Evolutionary conservation across 2,113 vertebrate species (phyloP), one percentile per base, ranked within the genome.

Genomic region (Urocynchramus pylzowi): DNA sequence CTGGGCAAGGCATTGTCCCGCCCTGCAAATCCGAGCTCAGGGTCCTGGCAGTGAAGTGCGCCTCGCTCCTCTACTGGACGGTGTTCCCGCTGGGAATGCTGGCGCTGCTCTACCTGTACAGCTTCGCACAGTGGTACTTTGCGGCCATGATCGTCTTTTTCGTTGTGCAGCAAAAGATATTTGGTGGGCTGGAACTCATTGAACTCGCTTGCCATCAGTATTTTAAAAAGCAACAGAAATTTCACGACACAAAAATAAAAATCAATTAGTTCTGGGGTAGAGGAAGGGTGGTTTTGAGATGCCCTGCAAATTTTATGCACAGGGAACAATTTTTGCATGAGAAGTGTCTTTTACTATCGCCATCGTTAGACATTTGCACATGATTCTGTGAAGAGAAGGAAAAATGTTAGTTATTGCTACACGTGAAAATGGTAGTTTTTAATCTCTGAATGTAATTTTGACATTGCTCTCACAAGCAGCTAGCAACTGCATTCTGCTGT

Each of bases 1-100:
- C 98, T 0, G 98, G 98, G 2, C 94, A 98, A 9, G 92, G 98
- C 8, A 87, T 87, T 1, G 93, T 99, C 50, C 99, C 99, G 0
- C 99, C 99, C 1, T 99, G 99, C 73, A 99, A 99, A 97, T 98
- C 99, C 10, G 99, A 99, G 97, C 96, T 98, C 95, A 98, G 99
- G 52, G 99, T 99, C 83, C 65, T 97, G 8, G 87, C 97, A 4
- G 98, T 99, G 84, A 99, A 99, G 95, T 98, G 97, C 1, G 94
- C 98, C 19, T 99, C 99, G 0, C 97, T 99, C 19, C 93, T 99
- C 3, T 99, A 99, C 71, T 99, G 99, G 99, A 99, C 95, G 9
- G 47, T 93, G 83, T 99, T 99, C 95, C 98, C 98, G 5, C 84
- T 97, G 31, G 95, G 97, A 16, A 97, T 97, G 96, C 97, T 98